Evolutionary conservation across 2,797 vertebrate species (phyloP).

Genomic region (Antennarius maculatus): DNA sequence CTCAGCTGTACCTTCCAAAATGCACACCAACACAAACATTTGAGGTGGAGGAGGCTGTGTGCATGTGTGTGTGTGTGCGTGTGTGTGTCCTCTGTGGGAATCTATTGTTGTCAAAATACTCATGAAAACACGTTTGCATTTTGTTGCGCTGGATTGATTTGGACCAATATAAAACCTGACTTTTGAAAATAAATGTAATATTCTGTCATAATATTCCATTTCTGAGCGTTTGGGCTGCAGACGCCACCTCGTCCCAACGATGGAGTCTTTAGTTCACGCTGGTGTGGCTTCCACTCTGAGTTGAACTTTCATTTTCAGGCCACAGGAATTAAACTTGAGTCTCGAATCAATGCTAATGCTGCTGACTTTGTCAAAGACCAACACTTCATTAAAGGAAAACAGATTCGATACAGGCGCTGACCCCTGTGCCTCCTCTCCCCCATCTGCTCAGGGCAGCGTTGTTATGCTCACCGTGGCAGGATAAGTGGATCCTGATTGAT

Average conservation of each 20-base stretch:
- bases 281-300: slow-evolving; percentile 48
- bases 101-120: too few species aligned
- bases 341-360: slow-evolving; percentile 52
- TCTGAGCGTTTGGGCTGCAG: background rate
- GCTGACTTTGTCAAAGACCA: slow-evolving; percentile 30
- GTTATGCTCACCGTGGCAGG: slow-evolving; percentile 47
- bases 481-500: slow-evolving; percentile 77
- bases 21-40: too few species aligned
- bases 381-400: slow-evolving; percentile 28
- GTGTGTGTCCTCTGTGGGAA: too few species aligned
- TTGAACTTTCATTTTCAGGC: slow-evolving; percentile 55
- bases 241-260: background rate
- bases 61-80: too few species aligned
- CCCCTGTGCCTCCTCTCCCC: slow-evolving; percentile 17
- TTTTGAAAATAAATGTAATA: too few species aligned
- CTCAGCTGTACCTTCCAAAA: too few species aligned
- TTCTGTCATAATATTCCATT: too few species aligned
- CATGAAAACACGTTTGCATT: too few species aligned
- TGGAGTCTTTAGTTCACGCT: slow-evolving; percentile 7
- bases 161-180: too few species aligned
- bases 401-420: slow-evolving; percentile 44
- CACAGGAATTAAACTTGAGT: slow-evolving; percentile 30
- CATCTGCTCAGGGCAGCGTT: slow-evolving; percentile 37
- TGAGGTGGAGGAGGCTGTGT: too few species aligned
- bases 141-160: too few species aligned